Evolutionary conservation across 2,113 vertebrate genomes (phyloP), one percentile per base, ranked within the genome.

Genomic region (Tylochromis polylepis): DNA sequence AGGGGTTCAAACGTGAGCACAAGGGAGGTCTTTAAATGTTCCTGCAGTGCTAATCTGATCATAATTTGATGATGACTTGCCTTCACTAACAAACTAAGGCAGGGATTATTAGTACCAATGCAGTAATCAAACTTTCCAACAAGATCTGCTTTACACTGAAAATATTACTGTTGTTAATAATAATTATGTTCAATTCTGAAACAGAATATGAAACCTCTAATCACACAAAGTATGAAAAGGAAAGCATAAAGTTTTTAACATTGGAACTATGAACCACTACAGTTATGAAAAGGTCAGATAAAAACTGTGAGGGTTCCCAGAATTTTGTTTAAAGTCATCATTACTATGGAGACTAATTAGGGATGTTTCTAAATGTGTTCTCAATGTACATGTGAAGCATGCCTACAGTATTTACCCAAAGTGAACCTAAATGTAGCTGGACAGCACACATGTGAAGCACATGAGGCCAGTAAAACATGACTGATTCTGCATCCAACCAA

Each of bases 371-470:
- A n/a, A 29, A 80, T 38, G 29, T 58, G 65, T 58, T 85, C 34
- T 46, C 51, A 58, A 27, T 82, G 16, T 75, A 1, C 2, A 72
- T 31, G 41, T 81, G 75, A 83, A 87, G 88, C 49, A 34, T 34
- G 86, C 67, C 46, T 20, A 36, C 31, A 72, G 38, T 56, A 34
- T 88, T 84, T 41, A 59, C 60, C 38, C 78, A 82, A 83, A 38
- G 57, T 59, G 60, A 56, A 49, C 60, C 11, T 11, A 14, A 41
- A 43, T 43, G 57, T 79, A 85, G 87, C 77, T 70, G 87, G 62
- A 79, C 78, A 85, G 91, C 93, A 94, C 95, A 96, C 92, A 88
- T 96, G 95, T 91, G 83, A 62, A 93, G 88, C 95, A 96, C 90
- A 95, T 93, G 94, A 94, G 75, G 67, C 95, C 92, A 81, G 89